Base-by-base conservation (phyloP, 2,797 vertebrate genomes). In the Cryptoblepharus egeriae region DNA sequence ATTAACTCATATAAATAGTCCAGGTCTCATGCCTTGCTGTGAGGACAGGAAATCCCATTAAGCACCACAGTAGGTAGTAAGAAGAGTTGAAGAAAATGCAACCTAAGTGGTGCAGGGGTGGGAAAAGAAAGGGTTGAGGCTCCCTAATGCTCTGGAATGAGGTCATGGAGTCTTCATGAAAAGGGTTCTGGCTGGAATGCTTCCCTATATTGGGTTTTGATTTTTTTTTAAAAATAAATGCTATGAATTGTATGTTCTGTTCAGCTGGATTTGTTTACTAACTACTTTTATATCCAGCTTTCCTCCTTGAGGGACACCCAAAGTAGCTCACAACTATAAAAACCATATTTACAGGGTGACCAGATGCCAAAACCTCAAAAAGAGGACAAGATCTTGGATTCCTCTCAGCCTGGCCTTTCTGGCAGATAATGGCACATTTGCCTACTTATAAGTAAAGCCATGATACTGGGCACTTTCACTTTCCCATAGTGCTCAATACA, bases 1-100 rank as follows among this genome's bases (percentile, higher is more conserved):
- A 61, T 68, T 79, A 84, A 35, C 55, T 74, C 22, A 74, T 68
- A 79, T 75, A 82, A 78, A 79, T 78, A 79, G 65, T 32, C 37
- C 16, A 15, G 18, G 71, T 49, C 30, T 52, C 10, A 42, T 58
- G 39, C 42, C 84, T 42, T 68, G 63, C 70, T 55, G 32, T 1
- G 73, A 80, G 69, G 26, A 15, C 67, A 81, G 61, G 32, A 81
- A 67, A 73, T 61, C 39, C 52, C 26, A 61, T 78, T 77, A 67
- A 55, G 39, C 8, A 32, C 37, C 30, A 8, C 30, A 37, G 5
- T 37, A 68, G 39, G 35, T 64, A n/a, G 24, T 18, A 32, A 20
- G 26, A 71, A 71, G 30, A 26, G 6, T 61, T 37, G 30, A n/a
- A 30, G 49, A 65, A 73, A 73, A 28, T 16, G 49, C 55, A 83